These are phyloP conservation scores for Ceratina australensis DNA, from an alignment of 1,140 invertebrate species.

Conservation along the genomic window DNA sequence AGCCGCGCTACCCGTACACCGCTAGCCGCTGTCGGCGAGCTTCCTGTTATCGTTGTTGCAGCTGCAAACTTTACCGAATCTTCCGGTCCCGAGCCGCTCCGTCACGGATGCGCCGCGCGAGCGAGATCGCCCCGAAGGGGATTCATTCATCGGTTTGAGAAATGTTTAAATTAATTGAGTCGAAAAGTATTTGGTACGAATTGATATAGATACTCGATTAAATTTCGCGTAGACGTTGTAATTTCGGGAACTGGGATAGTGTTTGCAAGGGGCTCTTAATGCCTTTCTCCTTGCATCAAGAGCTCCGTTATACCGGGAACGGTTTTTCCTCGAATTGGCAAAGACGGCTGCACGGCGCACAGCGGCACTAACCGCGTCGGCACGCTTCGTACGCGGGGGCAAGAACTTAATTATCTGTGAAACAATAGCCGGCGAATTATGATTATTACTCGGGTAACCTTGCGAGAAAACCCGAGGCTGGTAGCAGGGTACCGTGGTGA, in stretches of 20 bases:
- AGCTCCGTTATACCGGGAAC: slow-evolving; percentile 55
- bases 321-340: slow-evolving; percentile 68
- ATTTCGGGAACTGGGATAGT: slow-evolving; percentile 46
- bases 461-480: slow-evolving; percentile 45
- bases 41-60: slow-evolving; percentile 40
- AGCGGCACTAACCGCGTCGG: slow-evolving; percentile 44
- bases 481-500: slow-evolving; percentile 58
- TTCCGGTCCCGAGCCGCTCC: slow-evolving; percentile 15
- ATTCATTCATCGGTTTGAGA: no score
- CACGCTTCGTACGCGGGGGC: slow-evolving; percentile 49
- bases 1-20: slow-evolving; percentile 41
- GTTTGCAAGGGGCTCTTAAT: slow-evolving; percentile 56
- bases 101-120: no score
- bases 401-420: slow-evolving; percentile 74
- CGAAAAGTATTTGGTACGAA: background rate
- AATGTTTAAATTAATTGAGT: no score
- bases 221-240: slow-evolving; percentile 40
- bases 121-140: no score
- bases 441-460: slow-evolving; percentile 68
- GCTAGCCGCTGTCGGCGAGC: slow-evolving; percentile 30
- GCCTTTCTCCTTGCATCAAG: slow-evolving; percentile 26
- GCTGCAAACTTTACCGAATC: slow-evolving; percentile 55
- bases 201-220: slow-evolving; percentile 28
- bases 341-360: slow-evolving; percentile 52
- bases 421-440: slow-evolving; percentile 72